Conservation (phyloP, 2,888 invertebrate genomes). For the Andrena marginata region DNA sequence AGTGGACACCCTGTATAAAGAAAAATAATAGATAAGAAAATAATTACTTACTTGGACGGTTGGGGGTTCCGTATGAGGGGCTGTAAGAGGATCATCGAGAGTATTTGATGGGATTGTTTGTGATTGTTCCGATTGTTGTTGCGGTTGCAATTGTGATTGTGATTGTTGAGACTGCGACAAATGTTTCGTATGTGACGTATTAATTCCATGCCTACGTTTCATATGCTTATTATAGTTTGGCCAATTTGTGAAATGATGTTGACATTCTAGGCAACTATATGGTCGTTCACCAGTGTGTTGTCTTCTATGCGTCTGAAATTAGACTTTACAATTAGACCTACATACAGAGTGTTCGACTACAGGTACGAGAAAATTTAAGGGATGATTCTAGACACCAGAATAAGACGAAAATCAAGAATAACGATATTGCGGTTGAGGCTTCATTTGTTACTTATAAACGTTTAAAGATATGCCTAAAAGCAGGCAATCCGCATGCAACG, state of each 20-base stretch:
- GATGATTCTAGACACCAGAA: too few relatives aligned
- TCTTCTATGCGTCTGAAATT: constrained; percentile 88
- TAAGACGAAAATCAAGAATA: too few relatives aligned
- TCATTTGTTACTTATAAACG: too few relatives aligned
- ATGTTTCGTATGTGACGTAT: constrained; percentile 86
- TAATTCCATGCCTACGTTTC: constrained; percentile 90
- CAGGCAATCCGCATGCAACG: too few relatives aligned
- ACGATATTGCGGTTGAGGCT: too few relatives aligned
- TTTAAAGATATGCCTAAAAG: too few relatives aligned
- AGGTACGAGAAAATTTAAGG: too few relatives aligned
- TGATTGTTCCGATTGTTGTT: constrained; percentile 62
- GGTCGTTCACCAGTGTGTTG: constrained; percentile 90
- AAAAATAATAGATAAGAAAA: constrained; percentile 18
- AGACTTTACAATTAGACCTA: neutral
- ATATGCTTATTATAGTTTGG: constrained; percentile 94
- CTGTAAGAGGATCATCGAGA: constrained; percentile 58
- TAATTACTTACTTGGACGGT: constrained; percentile 73
- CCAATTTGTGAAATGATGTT: constrained; percentile 92
- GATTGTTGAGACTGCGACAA: constrained; percentile 74
- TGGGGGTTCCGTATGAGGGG: constrained; percentile 66
- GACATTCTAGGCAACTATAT: constrained; percentile 90
- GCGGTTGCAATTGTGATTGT: constrained; percentile 63
- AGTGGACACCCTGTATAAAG: neutral
- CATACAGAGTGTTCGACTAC: too few relatives aligned
- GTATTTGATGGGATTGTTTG: constrained; percentile 46